Conservation (phyloP, 2,113 vertebrate genomes). For the Catharus fuscescens region DNA sequence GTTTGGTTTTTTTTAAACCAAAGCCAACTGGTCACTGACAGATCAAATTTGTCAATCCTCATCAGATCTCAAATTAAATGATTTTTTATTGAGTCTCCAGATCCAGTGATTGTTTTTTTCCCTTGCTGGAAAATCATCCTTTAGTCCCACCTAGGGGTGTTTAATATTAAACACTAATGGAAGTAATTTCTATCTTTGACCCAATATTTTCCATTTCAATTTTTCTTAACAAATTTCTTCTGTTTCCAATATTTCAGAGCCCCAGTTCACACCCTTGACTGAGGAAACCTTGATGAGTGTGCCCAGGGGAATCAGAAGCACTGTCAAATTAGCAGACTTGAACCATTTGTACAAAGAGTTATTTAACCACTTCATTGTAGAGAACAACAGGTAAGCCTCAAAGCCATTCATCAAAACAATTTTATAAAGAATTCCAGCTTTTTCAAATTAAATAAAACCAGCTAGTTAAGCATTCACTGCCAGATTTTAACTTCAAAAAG, state of each 20-base stretch:
- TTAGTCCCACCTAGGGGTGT: neutral
- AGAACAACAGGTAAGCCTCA: conserved; percentile 20
- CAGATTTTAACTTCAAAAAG: neutral
- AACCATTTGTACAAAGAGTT: neutral
- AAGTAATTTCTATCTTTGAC: neutral
- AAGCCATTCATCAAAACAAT: neutral
- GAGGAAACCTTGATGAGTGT: neutral
- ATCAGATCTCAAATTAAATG: neutral
- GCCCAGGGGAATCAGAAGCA: conserved; percentile 9
- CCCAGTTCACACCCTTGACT: neutral
- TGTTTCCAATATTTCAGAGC: neutral
- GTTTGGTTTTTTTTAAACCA: neutral
- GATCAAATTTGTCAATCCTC: neutral
- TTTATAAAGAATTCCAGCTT: neutral
- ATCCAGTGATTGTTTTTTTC: neutral
- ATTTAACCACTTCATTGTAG: neutral
- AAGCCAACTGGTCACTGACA: neutral
- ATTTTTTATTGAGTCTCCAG: neutral
- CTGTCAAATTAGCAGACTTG: neutral
- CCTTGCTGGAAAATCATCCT: neutral
- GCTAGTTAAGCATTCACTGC: neutral
- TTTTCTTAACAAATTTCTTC: neutral
- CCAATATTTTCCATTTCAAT: neutral
- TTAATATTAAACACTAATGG: neutral
- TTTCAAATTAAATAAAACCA: neutral